Conservation (phyloP, 1,140 invertebrate species). For the Halesus radiatus region DNA sequence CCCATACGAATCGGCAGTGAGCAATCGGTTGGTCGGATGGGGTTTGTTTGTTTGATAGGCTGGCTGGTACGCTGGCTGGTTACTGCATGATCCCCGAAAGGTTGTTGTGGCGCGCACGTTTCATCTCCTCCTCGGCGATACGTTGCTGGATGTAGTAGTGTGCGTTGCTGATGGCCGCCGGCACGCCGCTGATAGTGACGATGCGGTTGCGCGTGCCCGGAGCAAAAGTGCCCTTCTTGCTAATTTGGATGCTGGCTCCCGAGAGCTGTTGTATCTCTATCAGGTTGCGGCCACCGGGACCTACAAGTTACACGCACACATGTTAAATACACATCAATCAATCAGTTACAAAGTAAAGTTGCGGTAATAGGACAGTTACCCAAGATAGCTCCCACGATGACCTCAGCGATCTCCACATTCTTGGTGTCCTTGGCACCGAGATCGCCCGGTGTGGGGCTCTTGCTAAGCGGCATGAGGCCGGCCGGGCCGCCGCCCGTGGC, state of each 20-base stretch:
- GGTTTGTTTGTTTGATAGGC: not conserved
- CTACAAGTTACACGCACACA: slow-evolving; percentile 61
- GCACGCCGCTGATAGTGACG: slow-evolving; percentile 93
- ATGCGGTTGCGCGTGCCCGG: slow-evolving; percentile 97
- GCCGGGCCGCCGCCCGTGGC: slow-evolving; percentile 85
- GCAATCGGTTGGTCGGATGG: not conserved
- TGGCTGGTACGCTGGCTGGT: not conserved
- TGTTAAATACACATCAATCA: too few relatives aligned
- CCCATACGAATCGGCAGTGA: slow-evolving; percentile 2
- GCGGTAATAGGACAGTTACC: slow-evolving; percentile 68
- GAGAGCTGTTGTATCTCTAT: slow-evolving; percentile 97
- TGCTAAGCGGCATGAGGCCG: slow-evolving; percentile 85
- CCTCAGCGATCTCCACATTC: slow-evolving; percentile 94
- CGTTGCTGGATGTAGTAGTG: slow-evolving; percentile 96
- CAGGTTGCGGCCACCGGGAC: slow-evolving; percentile 93
- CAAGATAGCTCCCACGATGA: slow-evolving; percentile 96
- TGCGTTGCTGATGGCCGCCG: slow-evolving; percentile 89
- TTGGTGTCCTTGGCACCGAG: slow-evolving; percentile 81
- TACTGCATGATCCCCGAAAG: slow-evolving; percentile 80
- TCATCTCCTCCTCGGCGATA: slow-evolving; percentile 94
- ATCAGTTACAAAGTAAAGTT: not conserved
- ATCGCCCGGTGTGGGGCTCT: slow-evolving; percentile 88
- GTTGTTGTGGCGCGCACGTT: slow-evolving; percentile 90
- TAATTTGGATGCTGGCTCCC: slow-evolving; percentile 97
- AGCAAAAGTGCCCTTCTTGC: slow-evolving; percentile 97